A percentile compares a stretch with the other conserved stretches of the same genome.
Conservation (phyloP, 1,140 invertebrate genomes). For the Metopolophium dirhodum region DNA sequence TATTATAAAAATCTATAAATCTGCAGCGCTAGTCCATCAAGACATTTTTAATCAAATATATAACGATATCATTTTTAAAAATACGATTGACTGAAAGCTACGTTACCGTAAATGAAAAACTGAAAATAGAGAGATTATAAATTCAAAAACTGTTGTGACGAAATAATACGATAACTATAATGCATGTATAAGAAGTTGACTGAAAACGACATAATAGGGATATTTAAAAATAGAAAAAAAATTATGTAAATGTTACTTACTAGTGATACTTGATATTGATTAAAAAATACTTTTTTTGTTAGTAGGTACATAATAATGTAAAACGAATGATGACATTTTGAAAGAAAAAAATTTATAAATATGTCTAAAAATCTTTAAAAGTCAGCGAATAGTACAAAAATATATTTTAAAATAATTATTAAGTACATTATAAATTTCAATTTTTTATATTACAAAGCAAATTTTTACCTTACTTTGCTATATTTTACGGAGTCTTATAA, state of each 20-base stretch:
- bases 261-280: background rate
- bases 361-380: no score
- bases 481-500: background rate
- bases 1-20: background rate
- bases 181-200: background rate
- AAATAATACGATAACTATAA: background rate
- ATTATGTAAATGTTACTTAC: background rate
- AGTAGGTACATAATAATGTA: no score
- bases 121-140: background rate
- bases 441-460: background rate
- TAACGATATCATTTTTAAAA: background rate
- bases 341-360: no score
- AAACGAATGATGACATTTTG: no score
- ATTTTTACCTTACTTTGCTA: background rate
- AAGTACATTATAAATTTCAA: background rate
- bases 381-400: no score
- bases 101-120: background rate
- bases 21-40: background rate
- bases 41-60: no score
- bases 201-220: background rate
- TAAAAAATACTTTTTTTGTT: background rate
- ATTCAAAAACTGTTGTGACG: background rate
- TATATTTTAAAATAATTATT: no score
- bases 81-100: background rate
- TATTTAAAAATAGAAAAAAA: background rate